Evolutionary conservation across 2,113 vertebrate species (phyloP), one percentile per base, ranked within the genome.

Genomic region (Tretioscincus oriximinensis): DNA sequence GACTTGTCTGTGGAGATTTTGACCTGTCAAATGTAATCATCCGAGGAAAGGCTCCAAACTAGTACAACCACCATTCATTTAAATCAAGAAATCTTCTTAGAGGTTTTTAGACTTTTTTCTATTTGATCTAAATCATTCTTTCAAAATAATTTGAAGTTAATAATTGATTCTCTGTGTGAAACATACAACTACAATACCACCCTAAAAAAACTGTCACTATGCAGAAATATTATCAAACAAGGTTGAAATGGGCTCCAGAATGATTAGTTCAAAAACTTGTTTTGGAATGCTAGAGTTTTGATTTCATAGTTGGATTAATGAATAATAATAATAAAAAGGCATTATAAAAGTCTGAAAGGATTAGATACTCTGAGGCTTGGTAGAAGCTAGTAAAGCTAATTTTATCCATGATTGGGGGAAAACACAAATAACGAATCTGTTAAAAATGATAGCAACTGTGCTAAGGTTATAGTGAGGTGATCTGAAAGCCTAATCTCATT

Each of bases 81-180:
- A 85, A 83, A 78, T 77, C 9, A 81, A 77, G 11, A 47, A n/a
- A 2, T 65, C 9, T 68, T 14, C 5, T 76, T 68, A 60, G 3
- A 0, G 28, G 79, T 84, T 87, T 86, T 84, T 14, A 87, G 10
- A 7, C 14, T 72, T 9, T 29, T 64, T 72, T 45, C 0, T 66
- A 45, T 60, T 65, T 75, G 80, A 81, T 49, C 54, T 81, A 76
- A 81, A 75, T 61, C 16, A 81, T 61, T 12, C 29, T 76, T 76
- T 60, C 65, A 61, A 76, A 61, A 47, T 79, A 60, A 69, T 81
- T 81, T 76, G 65, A 81, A 81, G 80, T 69, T 81, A 69, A 63
- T 81, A 29, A 75, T 81, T 64, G 60, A 35, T 73, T 81, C 65
- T 75, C 49, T 75, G 45, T 41, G 29, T 69, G 20, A 21, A 72